These are phyloP conservation scores for Rhynchonycteris naso DNA, from an alignment of 2,797 vertebrate genomes.

Conservation along the genomic window DNA sequence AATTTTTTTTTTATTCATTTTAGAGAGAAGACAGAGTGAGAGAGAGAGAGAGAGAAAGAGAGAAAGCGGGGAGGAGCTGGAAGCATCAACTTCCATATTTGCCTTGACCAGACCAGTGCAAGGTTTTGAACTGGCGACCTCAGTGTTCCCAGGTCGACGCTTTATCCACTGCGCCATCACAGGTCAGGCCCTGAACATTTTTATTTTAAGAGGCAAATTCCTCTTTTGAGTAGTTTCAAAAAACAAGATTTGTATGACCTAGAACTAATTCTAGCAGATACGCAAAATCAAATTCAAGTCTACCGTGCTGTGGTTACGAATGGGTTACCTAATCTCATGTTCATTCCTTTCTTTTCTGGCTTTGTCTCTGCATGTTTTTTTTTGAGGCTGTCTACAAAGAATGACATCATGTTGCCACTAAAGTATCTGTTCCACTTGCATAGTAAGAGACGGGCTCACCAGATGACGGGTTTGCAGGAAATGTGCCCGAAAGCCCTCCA, in stretches of 20 bases:
- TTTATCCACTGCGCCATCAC: too few species aligned
- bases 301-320: rapidly evolving
- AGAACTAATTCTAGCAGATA: not conserved
- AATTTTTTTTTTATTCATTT: too few species aligned
- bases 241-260: not conserved
- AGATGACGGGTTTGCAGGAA: not conserved
- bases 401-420: rapidly evolving
- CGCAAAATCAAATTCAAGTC: not conserved
- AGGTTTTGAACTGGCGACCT: too few species aligned
- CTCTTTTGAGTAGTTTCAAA: not conserved
- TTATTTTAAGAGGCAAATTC: not conserved
- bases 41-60: too few species aligned
- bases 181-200: too few species aligned
- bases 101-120: too few species aligned
- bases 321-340: rapidly evolving
- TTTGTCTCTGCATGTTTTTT: not conserved
- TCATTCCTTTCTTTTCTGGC: not conserved
- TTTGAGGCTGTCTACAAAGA: not conserved
- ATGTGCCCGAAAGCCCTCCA: not conserved
- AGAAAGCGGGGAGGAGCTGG: too few species aligned
- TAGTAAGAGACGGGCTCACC: not conserved
- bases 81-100: too few species aligned
- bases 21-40: too few species aligned
- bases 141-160: too few species aligned
- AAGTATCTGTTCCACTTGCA: not conserved